A percentile compares a stretch with the other conserved stretches of the same genome.
These are phyloP conservation scores for Tethea ocularis DNA, from an alignment of 2,888 invertebrate genomes.

Conservation along the genomic window DNA sequence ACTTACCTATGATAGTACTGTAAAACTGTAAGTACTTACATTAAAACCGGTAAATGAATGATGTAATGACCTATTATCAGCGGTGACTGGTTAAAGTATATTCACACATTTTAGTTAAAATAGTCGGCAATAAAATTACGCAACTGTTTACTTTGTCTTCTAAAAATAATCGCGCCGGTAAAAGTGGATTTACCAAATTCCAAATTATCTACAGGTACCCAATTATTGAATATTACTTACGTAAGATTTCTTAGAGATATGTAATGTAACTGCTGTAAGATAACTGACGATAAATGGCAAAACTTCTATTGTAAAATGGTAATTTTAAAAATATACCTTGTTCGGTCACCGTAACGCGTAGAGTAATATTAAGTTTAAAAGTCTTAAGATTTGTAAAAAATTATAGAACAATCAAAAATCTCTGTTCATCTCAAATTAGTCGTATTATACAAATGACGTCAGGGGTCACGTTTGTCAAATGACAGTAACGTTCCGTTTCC, in stretches of 20 bases:
- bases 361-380: slow-evolving; percentile 12
- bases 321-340: slow-evolving; percentile 26
- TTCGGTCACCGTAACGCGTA: neutral
- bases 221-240: slow-evolving; percentile 27
- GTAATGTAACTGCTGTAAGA: slow-evolving; percentile 10
- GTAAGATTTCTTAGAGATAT: slow-evolving; percentile 17
- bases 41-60: slow-evolving; percentile 12
- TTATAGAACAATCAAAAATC: slow-evolving; percentile 11
- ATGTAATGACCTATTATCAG: slow-evolving; percentile 31
- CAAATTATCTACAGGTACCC: neutral
- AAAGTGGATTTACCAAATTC: slow-evolving; percentile 20
- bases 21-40: neutral
- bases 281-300: slow-evolving; percentile 20
- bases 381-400: slow-evolving; percentile 29
- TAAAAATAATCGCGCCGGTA: slow-evolving; percentile 29
- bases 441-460: slow-evolving; percentile 31
- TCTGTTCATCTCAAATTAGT: slow-evolving; percentile 27
- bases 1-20: neutral
- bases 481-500: slow-evolving; percentile 30
- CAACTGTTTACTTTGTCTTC: slow-evolving; percentile 35
- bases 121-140: slow-evolving; percentile 16
- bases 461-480: slow-evolving; percentile 44
- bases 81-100: slow-evolving; percentile 27
- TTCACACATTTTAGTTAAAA: slow-evolving; percentile 10
- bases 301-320: slow-evolving; percentile 24